A percentile compares a stretch with the other conserved stretches of the same genome.
These are phyloP conservation scores for Camelus dromedarius DNA, from an alignment of 2,113 vertebrate species.

Conservation along the genomic window DNA sequence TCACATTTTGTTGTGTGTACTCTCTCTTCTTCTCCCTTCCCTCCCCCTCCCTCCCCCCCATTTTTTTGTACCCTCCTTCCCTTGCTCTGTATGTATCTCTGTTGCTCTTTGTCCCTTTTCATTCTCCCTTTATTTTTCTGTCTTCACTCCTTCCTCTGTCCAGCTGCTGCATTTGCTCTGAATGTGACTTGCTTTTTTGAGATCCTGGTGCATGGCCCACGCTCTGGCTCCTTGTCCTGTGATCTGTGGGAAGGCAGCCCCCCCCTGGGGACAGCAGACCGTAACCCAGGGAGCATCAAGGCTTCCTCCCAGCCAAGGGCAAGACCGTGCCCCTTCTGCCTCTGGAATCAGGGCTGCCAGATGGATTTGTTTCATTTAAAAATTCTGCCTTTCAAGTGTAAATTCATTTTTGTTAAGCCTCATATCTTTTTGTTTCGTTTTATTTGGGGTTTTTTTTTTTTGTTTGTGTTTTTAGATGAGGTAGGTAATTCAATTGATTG, in stretches of 20 bases:
- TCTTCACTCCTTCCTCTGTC: neutral
- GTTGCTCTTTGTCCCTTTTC: neutral
- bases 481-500: too few species aligned
- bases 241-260: neutral
- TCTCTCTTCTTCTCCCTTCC: neutral
- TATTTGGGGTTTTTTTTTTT: too few species aligned
- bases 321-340: accelerated
- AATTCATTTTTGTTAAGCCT: neutral
- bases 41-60: too few species aligned
- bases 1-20: neutral
- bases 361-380: neutral
- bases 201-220: neutral
- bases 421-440: neutral
- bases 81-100: neutral
- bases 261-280: neutral
- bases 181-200: neutral
- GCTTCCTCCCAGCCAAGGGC: neutral
- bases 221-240: neutral
- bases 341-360: neutral
- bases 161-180: neutral
- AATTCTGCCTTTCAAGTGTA: neutral
- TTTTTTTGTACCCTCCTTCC: neutral
- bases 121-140: neutral
- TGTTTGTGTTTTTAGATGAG: too few species aligned
- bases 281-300: neutral